Percentiles rank a stretch among this genome's conserved stretches.
phyloP scores from a whole-genome alignment of 2,113 vertebrate species.

The Turdus rufiventris region DNA sequence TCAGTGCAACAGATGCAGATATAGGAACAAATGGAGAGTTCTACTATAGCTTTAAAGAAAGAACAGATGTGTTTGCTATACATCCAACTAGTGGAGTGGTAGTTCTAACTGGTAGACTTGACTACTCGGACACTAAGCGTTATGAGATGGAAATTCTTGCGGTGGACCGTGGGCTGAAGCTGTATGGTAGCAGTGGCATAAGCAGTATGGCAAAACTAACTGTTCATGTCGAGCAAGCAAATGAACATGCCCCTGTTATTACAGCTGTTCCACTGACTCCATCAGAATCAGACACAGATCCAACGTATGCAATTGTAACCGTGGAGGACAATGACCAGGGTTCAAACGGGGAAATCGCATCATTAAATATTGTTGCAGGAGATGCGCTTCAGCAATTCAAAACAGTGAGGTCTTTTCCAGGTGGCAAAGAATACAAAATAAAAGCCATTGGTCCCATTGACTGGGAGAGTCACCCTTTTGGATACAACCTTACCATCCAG shows the following conservation, averaged over 20 bases:
- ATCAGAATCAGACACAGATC: conserved; percentile 83
- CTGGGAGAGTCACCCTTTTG: conserved; percentile 90
- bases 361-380: conserved; percentile 89
- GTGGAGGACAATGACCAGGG: conserved; percentile 92
- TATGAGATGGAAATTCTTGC: conserved; percentile 95
- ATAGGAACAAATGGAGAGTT: conserved; percentile 98
- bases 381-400: conserved; percentile 89
- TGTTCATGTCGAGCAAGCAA: conserved; percentile 89
- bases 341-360: conserved; percentile 90
- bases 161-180: conserved; percentile 92
- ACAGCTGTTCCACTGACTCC: conserved; percentile 81
- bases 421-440: conserved; percentile 93
- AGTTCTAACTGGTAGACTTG: conserved; percentile 88
- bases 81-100: conserved; percentile 93
- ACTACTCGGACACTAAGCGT: conserved; percentile 80
- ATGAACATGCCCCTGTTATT: conserved; percentile 85
- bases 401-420: conserved; percentile 84
- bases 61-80: conserved; percentile 94
- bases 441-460: conserved; percentile 83
- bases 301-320: conserved; percentile 84
- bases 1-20: conserved; percentile 95
- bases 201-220: conserved; percentile 94
- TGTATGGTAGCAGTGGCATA: conserved; percentile 95
- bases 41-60: conserved; percentile 96
- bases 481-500: conserved; percentile 94